Conservation (phyloP, 2,888 invertebrate genomes). For the Agrochola lota region DNA sequence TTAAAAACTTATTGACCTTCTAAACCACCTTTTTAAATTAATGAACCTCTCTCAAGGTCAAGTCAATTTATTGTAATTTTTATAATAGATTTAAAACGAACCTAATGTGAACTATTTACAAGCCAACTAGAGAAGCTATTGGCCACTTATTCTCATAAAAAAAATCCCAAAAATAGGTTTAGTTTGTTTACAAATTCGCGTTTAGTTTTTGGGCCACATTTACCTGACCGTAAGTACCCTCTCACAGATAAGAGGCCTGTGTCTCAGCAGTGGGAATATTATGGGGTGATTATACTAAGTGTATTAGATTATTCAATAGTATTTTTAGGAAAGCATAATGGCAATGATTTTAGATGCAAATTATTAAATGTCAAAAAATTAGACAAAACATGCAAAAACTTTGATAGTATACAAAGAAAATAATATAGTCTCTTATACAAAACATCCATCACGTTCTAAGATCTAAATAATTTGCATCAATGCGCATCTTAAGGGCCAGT, state of each 20-base stretch:
- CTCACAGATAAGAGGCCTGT: too few relatives aligned
- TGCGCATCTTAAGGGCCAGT: constrained; percentile 74
- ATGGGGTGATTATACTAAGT: too few relatives aligned
- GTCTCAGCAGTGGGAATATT: too few relatives aligned
- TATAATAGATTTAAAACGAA: neutral
- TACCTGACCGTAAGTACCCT: neutral
- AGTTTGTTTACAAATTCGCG: neutral
- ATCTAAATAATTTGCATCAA: constrained; percentile 63
- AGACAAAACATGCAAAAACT: neutral
- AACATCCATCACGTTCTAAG: constrained; percentile 23
- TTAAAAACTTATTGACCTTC: neutral
- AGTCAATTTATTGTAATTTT: too few relatives aligned
- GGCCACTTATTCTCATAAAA: neutral
- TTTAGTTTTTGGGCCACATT: neutral
- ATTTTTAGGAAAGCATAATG: neutral
- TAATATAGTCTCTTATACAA: neutral
- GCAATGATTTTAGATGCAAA: neutral
- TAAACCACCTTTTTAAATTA: neutral
- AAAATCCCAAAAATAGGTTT: neutral
- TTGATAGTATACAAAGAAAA: neutral
- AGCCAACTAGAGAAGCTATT: neutral
- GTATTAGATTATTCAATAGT: neutral
- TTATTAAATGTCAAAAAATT: neutral
- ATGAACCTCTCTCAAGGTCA: too few relatives aligned
- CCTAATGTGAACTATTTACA: neutral